Evolutionary conservation across 2,113 vertebrate genomes (phyloP), one percentile per base, ranked within the genome.

Genomic region (Trachemys scripta): DNA sequence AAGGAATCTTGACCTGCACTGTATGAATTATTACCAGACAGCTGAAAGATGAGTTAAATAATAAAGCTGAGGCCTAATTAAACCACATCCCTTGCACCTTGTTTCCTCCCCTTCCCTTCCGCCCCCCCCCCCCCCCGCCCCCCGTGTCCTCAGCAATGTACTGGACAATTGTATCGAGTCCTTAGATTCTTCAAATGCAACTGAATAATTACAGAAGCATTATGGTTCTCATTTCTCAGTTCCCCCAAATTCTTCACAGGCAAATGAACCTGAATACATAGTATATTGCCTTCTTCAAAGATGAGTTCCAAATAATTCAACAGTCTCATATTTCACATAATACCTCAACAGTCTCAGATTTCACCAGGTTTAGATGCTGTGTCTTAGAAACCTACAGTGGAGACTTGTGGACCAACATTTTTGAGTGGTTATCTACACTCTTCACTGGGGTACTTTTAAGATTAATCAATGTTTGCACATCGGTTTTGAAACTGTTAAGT

Each of bases 401-500:
- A 62, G 49, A 65, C 20, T 27, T 80, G 7, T 76, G 50, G 50
- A 27, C 6, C 25, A 42, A 78, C 78, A 79, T 85, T 81, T 85
- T 65, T 59, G 85, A 84, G 5, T 3, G 53, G 20, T 75, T 56
- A 69, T 38, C 17, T 35, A 5, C n/a, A 13, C 17, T 92, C 8
- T 29, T 72, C 79, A 65, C 3, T 22, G 69, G 94, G 53, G 47
- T 62, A 38, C 17, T 90, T 29, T 42, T 65, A 85, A 95, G 91
- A 88, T 90, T 79, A 93, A 75, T 87, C 16, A 56, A 59, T n/a
- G 7, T 78, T 94, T 87, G 49, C 59, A 93, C 8, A 17, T 51
- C 7, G 79, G 1, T 62, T 31, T 59, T 90, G 78, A 62, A 76
- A 51, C 88, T 56, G 86, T 47, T 69, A 45, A 62, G 42, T 27